Conservation (phyloP, 2,888 invertebrate species). For the Thereva unica region DNA sequence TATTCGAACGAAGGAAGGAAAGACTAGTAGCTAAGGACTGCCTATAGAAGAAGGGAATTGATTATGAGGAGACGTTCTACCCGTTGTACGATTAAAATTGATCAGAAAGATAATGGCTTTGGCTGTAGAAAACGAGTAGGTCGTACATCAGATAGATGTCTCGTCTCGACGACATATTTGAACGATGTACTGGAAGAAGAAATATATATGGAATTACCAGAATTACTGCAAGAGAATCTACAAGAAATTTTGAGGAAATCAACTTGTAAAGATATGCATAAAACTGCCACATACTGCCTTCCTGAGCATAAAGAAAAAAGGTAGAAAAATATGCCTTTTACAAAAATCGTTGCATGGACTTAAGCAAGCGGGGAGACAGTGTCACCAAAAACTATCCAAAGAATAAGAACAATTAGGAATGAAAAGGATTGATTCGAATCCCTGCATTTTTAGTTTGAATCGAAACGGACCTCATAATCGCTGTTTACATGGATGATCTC, state of each 20-base stretch:
- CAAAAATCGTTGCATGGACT: slow-evolving; percentile 38
- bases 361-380: slow-evolving; percentile 39
- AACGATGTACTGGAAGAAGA: slow-evolving; percentile 33
- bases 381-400: too few species aligned
- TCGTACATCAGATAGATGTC: slow-evolving; percentile 36
- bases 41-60: slow-evolving; percentile 40
- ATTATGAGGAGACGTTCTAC: slow-evolving; percentile 42
- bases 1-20: too few species aligned
- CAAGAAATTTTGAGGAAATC: too few species aligned
- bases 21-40: slow-evolving; percentile 37
- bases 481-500: too few species aligned
- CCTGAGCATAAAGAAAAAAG: not conserved
- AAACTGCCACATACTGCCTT: too few species aligned
- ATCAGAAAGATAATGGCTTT: slow-evolving; percentile 39
- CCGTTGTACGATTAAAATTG: slow-evolving; percentile 39
- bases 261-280: too few species aligned
- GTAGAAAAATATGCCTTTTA: slow-evolving; percentile 26
- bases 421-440: too few species aligned
- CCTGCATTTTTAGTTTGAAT: too few species aligned
- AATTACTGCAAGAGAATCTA: slow-evolving; percentile 12
- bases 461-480: too few species aligned
- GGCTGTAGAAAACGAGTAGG: slow-evolving; percentile 36
- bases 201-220: slow-evolving; percentile 37
- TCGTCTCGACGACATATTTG: slow-evolving; percentile 34
- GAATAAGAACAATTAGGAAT: too few species aligned